Conservation (phyloP, 2,797 vertebrate species). For the Gorsachius magnificus region DNA sequence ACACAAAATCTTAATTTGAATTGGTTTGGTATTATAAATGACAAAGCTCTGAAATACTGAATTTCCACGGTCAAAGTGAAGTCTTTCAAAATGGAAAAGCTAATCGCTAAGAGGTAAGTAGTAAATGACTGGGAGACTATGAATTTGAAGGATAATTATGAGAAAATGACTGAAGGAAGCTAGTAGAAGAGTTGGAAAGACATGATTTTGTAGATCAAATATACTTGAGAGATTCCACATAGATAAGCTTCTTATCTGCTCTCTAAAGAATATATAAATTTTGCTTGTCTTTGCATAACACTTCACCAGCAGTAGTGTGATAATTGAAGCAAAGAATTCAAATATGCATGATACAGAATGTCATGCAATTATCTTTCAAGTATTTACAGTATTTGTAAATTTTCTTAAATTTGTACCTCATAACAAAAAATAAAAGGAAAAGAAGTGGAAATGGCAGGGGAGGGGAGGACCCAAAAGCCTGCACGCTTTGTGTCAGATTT, state of each 20-base stretch:
- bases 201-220: not conserved
- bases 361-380: not conserved
- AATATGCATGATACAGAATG: not conserved
- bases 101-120: not conserved
- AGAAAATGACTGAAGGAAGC: not conserved
- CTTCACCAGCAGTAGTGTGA: not conserved
- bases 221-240: not conserved
- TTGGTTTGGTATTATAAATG: not conserved
- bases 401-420: not conserved
- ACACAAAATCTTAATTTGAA: not conserved
- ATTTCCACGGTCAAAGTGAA: not conserved
- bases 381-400: not conserved
- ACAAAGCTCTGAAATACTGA: not conserved
- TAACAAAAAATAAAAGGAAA: not conserved
- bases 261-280: not conserved
- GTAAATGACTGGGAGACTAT: not conserved
- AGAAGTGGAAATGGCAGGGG: not conserved
- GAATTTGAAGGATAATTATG: not conserved
- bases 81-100: not conserved
- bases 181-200: not conserved
- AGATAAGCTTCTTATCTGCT: not conserved
- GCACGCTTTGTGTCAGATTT: not conserved
- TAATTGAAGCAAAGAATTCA: not conserved
- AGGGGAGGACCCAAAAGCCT: not conserved
- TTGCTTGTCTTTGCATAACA: not conserved